phyloP scores from a whole-genome alignment of 2,113 vertebrate genomes.

The Halcyon malimbica region DNA sequence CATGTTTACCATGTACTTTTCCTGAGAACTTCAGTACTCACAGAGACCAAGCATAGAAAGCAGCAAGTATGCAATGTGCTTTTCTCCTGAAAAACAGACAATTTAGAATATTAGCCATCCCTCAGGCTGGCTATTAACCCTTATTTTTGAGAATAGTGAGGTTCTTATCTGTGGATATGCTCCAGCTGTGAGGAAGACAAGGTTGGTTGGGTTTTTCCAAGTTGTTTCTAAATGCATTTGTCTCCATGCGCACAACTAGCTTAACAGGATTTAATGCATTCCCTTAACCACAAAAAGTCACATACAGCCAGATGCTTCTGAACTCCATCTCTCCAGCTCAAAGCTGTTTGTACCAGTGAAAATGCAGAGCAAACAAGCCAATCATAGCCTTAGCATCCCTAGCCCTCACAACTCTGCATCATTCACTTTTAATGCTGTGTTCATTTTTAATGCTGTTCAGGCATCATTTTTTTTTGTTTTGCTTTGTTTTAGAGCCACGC shows the following conservation, averaged over 20 bases:
- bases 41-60: not conserved
- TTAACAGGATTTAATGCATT: not conserved
- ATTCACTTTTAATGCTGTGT: not conserved
- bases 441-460: not conserved
- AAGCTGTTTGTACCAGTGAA: not conserved
- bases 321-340: not conserved
- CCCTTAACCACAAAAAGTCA: not conserved
- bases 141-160: not conserved
- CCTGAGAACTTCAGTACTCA: not conserved
- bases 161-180: not conserved
- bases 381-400: not conserved
- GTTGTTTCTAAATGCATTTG: not conserved
- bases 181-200: not conserved
- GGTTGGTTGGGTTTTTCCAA: not conserved
- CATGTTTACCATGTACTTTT: not conserved
- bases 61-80: fast-evolving
- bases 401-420: not conserved
- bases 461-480: not conserved
- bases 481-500: not conserved
- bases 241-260: not conserved
- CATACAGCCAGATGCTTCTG: not conserved
- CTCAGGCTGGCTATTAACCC: not conserved
- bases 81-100: not conserved
- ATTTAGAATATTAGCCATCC: not conserved
- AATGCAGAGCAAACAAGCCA: not conserved